Evolutionary conservation across 2,113 vertebrate genomes (phyloP).

Genomic region (Gymnorhina tibicen): DNA sequence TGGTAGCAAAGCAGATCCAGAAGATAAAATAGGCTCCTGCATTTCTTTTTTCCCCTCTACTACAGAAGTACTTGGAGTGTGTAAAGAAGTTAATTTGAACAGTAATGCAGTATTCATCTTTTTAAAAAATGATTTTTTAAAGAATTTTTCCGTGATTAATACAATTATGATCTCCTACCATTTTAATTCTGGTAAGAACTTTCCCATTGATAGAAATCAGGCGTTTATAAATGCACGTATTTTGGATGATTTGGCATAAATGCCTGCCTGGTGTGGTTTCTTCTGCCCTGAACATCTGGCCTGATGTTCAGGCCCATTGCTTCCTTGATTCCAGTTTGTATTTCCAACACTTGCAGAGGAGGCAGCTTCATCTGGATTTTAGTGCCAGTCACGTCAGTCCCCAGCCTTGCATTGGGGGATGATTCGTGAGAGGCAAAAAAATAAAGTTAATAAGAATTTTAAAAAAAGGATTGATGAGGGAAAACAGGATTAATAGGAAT

Average conservation of each 20-base stretch:
- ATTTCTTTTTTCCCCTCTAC: background rate
- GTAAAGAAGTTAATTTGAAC: background rate
- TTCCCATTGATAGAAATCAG: background rate
- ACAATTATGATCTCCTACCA: background rate
- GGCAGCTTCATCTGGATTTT: background rate
- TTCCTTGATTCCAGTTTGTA: background rate
- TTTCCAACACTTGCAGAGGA: background rate
- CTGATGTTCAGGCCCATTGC: background rate
- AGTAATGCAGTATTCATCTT: background rate
- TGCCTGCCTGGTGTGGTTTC: background rate
- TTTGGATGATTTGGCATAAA: background rate
- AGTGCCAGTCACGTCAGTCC: accelerated
- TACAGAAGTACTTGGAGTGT: background rate
- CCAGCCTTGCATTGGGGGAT: background rate
- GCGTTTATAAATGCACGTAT: background rate
- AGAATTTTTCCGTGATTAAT: background rate
- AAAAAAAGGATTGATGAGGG: background rate
- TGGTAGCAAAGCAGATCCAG: background rate
- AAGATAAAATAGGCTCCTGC: background rate
- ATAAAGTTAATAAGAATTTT: background rate
- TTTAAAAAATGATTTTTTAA: accelerated
- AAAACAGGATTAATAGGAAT: background rate
- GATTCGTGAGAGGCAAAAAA: background rate
- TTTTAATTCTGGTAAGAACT: background rate
- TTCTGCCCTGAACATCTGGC: background rate